A percentile compares a stretch with the other conserved stretches of the same genome.
Evolutionary conservation across 2,113 vertebrate species (phyloP).

Genomic region (Turnix velox): DNA sequence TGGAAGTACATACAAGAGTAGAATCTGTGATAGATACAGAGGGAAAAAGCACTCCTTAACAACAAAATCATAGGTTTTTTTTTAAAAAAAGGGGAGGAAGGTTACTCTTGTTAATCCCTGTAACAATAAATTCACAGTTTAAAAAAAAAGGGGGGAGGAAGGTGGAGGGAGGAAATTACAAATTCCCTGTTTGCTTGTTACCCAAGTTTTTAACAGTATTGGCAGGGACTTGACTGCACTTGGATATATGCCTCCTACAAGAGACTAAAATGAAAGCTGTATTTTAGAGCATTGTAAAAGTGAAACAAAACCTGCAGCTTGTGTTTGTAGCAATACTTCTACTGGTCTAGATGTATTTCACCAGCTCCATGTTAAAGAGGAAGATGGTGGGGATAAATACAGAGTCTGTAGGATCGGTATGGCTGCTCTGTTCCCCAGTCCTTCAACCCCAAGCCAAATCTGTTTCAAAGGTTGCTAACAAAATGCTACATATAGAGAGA

Average conservation of each 20-base stretch:
- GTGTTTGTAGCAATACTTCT: constrained; percentile 19
- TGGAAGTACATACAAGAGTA: background rate
- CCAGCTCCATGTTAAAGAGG: background rate
- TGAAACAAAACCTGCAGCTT: constrained; percentile 31
- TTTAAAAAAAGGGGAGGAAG: background rate
- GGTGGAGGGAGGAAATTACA: background rate
- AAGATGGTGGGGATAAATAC: background rate
- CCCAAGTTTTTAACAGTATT: background rate
- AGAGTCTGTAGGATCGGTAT: background rate
- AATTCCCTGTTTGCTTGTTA: background rate
- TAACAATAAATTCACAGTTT: too few species aligned
- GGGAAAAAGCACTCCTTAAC: background rate
- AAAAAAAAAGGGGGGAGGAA: fast-evolving
- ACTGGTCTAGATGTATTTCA: constrained; percentile 1
- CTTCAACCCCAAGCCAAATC: background rate
- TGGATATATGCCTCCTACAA: constrained; percentile 38
- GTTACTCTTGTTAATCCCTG: too few species aligned
- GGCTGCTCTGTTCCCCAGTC: background rate
- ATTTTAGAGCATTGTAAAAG: constrained; percentile 21
- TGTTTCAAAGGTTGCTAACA: background rate
- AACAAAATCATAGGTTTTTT: background rate
- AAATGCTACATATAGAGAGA: background rate
- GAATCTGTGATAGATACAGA: background rate
- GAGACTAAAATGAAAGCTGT: constrained; percentile 42
- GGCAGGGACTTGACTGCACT: background rate